Evolutionary conservation across 2,888 invertebrate species (phyloP).

Genomic region (Coremacera marginata): DNA sequence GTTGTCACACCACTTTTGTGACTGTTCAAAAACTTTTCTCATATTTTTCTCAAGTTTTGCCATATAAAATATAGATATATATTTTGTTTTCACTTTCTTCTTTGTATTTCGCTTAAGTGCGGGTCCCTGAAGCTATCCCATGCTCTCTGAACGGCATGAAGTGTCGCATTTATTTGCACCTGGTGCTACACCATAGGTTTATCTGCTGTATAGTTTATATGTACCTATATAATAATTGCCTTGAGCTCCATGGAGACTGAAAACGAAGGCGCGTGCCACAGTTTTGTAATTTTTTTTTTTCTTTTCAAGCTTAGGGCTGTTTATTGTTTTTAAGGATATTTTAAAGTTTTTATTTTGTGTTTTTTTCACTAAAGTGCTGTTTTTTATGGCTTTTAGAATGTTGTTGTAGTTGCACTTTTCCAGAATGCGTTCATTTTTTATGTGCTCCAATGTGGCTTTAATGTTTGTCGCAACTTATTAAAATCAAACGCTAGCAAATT

Average conservation of each 20-base stretch:
- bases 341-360: background rate
- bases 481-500: background rate
- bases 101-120: background rate
- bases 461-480: background rate
- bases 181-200: background rate
- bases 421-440: background rate
- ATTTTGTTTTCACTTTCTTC: background rate
- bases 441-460: background rate
- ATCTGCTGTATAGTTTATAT: no score
- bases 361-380: background rate
- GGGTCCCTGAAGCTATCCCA: background rate
- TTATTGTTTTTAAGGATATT: background rate
- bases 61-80: background rate
- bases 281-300: background rate
- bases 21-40: background rate
- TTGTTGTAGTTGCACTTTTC: background rate
- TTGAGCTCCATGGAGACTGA: background rate
- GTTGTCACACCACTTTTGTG: no score
- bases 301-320: background rate
- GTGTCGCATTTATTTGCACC: slow-evolving; percentile 15
- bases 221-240: slow-evolving; percentile 11
- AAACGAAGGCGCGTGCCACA: background rate
- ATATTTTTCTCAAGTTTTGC: background rate
- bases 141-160: background rate
- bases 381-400: background rate